A percentile compares a stretch with the other conserved stretches of the same genome.
These are phyloP conservation scores for Ophraella communa DNA, from an alignment of 2,888 invertebrate genomes.

Conservation along the genomic window DNA sequence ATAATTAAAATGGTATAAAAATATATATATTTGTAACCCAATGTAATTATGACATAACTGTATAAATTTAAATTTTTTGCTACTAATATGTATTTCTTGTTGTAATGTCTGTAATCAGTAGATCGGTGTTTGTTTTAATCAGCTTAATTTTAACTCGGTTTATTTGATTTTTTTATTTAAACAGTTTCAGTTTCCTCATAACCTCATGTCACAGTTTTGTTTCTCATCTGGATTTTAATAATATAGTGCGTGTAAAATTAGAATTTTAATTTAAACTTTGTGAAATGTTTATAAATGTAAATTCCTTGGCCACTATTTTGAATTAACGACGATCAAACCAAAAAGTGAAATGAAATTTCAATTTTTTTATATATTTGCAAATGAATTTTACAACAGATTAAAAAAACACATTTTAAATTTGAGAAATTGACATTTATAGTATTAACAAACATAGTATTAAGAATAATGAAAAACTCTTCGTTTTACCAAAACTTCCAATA, in stretches of 20 bases:
- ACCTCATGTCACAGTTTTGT: constrained; percentile 12
- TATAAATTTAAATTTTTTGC: constrained; percentile 4
- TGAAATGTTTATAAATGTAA: background rate
- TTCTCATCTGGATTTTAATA: constrained; percentile 11
- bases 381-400: background rate
- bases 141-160: constrained; percentile 4
- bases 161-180: constrained; percentile 3
- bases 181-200: constrained; percentile 13
- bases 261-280: background rate
- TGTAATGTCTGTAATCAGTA: constrained; percentile 15
- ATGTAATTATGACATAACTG: constrained; percentile 1
- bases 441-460: too few relatives aligned
- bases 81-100: background rate
- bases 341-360: too few relatives aligned
- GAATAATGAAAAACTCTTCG: too few relatives aligned
- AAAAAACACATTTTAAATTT: background rate
- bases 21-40: too few relatives aligned
- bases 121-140: constrained; percentile 11
- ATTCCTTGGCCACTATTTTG: constrained; percentile 8
- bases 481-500: too few relatives aligned
- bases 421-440: background rate
- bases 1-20: too few relatives aligned
- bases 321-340: background rate
- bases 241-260: constrained; percentile 17
- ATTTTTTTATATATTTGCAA: too few relatives aligned